Base-by-base conservation (phyloP, 2,113 vertebrate genomes). In the Plectropomus leopardus region DNA sequence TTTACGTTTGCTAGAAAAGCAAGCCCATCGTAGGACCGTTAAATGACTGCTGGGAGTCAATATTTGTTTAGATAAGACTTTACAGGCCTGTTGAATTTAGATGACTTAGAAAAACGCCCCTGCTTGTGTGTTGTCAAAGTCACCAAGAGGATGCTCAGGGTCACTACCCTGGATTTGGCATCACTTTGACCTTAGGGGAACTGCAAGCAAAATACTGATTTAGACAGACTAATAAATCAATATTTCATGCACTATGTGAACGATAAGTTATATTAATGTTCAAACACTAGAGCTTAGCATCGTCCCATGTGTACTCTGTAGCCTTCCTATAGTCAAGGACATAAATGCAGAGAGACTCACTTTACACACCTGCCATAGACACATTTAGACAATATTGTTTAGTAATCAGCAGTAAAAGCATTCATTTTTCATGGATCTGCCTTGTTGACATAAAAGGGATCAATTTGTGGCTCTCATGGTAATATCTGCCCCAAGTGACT, bases 101-200 rank as follows among this genome's bases (percentile, higher is more conserved):
- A 45, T 19, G 53, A 72, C 44, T 8, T 0, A 15, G 4, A 44
- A 1, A 34, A 21, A 13, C 13, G 16, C 2, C 9, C 9, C 5
- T 34, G 21, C 23, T 32, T 51, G 7, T 21, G 10, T 53, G n/a
- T 10, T 28, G 30, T 72, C 11, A 74, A 69, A 42, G 50, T 63
- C 64, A 64, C 23, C 4, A 32, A 17, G 16, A 59, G 30, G 9
- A 10, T 2, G 44, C 1, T 71, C 80, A 69, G 80, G 61, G 76
- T 80, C 63, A 65, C 48, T 77, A 58, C 55, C 60, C 34, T 68
- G 44, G 15, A 26, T 68, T 16, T 74, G 10, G 53, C 64, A 48
- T 74, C 21, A 2, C 6, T 40, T 55, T 42, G 64, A 74, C 64
- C 53, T 55, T 32, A 58, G 0, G 1, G 7, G 19, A 36, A 16